phyloP scores from a whole-genome alignment of 2,113 vertebrate species.

The Lichenostomus cassidix region DNA sequence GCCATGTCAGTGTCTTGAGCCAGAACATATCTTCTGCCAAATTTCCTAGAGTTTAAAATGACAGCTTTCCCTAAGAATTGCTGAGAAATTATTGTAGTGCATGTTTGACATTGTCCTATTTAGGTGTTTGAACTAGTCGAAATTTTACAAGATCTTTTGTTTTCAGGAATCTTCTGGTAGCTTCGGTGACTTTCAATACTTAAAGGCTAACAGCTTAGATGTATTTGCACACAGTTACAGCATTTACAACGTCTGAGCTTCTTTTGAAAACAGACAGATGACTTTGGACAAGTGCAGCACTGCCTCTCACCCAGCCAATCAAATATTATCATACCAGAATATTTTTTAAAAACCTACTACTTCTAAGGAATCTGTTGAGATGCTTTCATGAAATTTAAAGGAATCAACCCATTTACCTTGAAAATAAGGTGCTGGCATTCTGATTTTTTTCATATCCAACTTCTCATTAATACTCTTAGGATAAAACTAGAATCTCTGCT shows the following conservation, averaged over 20 bases:
- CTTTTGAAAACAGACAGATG: background rate
- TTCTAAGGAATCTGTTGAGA: background rate
- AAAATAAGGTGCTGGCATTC: background rate
- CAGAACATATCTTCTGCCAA: background rate
- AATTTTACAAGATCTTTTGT: background rate
- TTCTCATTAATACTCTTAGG: background rate
- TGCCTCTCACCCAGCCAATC: background rate
- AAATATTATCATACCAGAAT: background rate
- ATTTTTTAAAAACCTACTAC: background rate
- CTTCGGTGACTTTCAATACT: background rate
- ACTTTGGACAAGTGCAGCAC: background rate
- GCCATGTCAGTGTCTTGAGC: background rate
- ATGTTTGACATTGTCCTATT: background rate
- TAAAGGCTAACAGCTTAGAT: background rate
- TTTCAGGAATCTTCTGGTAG: background rate
- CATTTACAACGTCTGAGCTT: background rate
- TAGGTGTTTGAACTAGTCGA: background rate
- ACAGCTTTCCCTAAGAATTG: background rate
- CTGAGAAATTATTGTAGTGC: background rate
- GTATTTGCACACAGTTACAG: background rate
- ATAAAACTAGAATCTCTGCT: background rate
- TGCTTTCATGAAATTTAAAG: background rate
- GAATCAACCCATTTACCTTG: background rate
- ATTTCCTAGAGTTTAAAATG: background rate
- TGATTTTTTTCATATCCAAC: background rate